phyloP scores from a whole-genome alignment of 2,113 vertebrate genomes.

The Chaetops frenatus region DNA sequence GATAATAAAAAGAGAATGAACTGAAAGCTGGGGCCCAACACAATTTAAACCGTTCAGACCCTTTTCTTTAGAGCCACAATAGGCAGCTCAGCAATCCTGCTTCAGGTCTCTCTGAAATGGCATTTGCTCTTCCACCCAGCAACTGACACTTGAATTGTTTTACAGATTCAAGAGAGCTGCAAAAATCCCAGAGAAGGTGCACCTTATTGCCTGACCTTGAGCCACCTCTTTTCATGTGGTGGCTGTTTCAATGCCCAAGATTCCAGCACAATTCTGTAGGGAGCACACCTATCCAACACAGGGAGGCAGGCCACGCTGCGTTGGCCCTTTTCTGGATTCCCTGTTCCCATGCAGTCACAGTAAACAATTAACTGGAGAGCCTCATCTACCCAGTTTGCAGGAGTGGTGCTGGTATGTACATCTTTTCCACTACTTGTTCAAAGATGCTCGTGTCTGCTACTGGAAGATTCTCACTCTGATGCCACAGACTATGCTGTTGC shows the following conservation, averaged over 20 bases:
- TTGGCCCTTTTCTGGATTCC: not conserved
- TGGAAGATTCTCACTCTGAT: not conserved
- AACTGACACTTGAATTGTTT: not conserved
- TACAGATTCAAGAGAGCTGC: not conserved
- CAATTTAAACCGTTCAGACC: not conserved
- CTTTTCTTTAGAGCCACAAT: not conserved
- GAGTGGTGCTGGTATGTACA: not conserved
- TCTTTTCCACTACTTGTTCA: not conserved
- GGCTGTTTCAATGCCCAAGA: not conserved
- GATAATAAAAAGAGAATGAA: not conserved
- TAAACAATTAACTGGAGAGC: not conserved
- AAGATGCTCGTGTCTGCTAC: not conserved
- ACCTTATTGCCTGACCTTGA: not conserved
- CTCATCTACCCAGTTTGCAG: accelerated
- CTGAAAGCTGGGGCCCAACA: not conserved
- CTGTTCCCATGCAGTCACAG: not conserved
- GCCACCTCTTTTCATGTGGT: not conserved
- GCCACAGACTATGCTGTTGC: not conserved
- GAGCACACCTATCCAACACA: not conserved
- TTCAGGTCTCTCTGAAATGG: not conserved
- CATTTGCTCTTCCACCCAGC: not conserved
- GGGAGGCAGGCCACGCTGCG: not conserved
- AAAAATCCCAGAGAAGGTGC: not conserved
- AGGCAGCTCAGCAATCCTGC: not conserved
- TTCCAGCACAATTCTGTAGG: not conserved